A percentile compares a stretch with the other conserved stretches of the same genome.
Evolutionary conservation across 30 jellyfish, hydroid and myxozoan genomes (phyloP).

Genomic region (Sanderia malayensis): DNA sequence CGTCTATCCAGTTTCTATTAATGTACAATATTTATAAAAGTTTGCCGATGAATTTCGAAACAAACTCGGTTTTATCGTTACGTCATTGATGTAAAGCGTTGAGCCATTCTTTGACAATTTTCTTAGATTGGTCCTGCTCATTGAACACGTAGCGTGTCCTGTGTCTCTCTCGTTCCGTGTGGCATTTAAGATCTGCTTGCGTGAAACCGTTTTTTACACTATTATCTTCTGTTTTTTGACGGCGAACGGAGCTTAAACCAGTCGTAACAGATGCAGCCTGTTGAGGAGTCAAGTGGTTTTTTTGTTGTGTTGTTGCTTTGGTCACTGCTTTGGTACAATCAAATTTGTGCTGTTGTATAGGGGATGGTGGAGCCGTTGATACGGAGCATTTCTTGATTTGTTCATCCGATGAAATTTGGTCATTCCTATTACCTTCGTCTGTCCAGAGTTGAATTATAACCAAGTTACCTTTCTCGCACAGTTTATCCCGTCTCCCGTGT

Average conservation of each 20-base stretch:
- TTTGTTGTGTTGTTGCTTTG: background rate
- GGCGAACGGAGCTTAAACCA: background rate
- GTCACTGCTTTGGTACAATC: background rate
- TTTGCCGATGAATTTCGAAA: no score
- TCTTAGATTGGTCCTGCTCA: background rate
- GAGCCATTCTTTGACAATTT: background rate
- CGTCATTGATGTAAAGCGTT: background rate
- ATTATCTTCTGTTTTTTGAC: background rate
- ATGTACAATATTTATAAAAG: no score
- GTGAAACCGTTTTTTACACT: background rate
- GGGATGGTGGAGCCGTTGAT: background rate
- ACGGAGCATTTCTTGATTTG: background rate
- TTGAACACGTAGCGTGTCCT: background rate
- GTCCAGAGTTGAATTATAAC: background rate
- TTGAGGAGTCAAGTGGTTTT: background rate
- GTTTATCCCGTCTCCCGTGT: background rate
- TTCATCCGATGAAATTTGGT: background rate
- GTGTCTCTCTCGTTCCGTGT: background rate
- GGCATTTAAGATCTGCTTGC: background rate
- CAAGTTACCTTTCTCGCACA: background rate
- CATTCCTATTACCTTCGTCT: background rate
- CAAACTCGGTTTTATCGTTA: no score
- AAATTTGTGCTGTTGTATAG: background rate
- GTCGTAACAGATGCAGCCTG: background rate
- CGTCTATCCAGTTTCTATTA: no score